These are phyloP conservation scores for Tetrax tetrax DNA, from an alignment of 2,113 vertebrate species.

Conservation along the genomic window DNA sequence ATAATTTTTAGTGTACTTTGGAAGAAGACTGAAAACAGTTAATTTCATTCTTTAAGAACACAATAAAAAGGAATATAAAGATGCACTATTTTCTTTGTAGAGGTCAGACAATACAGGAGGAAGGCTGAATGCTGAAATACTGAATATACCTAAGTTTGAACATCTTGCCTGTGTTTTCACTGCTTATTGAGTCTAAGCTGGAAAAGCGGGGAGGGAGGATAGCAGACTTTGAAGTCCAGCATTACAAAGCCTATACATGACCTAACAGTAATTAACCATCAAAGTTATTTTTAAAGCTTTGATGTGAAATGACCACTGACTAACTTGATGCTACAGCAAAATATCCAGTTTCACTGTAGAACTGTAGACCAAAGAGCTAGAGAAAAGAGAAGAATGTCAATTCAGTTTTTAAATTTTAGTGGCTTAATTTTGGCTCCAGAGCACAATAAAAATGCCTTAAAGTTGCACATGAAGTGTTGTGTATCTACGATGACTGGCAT, in stretches of 20 bases:
- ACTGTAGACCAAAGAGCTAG: not conserved
- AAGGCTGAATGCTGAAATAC: not conserved
- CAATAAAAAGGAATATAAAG: not conserved
- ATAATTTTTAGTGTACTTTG: not conserved
- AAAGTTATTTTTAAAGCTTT: not conserved
- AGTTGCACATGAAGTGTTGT: not conserved
- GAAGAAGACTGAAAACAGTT: not conserved
- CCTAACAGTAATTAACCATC: not conserved
- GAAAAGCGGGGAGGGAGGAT: not conserved
- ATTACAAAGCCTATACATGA: not conserved
- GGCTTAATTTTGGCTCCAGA: not conserved
- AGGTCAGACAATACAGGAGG: not conserved
- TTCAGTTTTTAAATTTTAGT: not conserved
- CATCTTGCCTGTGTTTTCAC: not conserved
- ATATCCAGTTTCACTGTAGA: not conserved
- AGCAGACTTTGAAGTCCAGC: not conserved
- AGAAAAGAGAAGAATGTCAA: not conserved
- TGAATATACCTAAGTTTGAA: not conserved
- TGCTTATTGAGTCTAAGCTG: not conserved
- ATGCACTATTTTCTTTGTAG: not conserved
- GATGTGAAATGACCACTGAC: not conserved
- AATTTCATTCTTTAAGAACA: not conserved
- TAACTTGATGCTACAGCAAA: not conserved
- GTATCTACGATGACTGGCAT: not conserved
- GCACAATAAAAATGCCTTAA: not conserved